These are phyloP conservation scores for Meriones psammophilus DNA, from an alignment of 2,797 vertebrate species.

Conservation along the genomic window DNA sequence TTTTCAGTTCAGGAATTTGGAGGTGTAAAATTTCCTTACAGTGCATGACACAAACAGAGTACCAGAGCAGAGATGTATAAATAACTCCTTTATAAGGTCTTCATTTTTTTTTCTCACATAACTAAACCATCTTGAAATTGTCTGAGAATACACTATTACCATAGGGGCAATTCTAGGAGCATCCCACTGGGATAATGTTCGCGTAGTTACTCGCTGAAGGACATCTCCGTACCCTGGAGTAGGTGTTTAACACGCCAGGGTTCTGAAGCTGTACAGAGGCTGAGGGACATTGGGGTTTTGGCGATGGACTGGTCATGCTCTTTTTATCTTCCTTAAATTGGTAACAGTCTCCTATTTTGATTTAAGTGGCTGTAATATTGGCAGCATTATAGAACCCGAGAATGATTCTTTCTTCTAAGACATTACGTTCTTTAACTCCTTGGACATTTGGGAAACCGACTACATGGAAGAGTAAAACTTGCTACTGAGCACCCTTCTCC, in stretches of 20 bases:
- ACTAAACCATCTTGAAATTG: conserved; percentile 46
- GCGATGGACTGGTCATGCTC: not conserved
- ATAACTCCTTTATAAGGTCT: not conserved
- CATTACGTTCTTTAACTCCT: not conserved
- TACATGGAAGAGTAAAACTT: conserved; percentile 19
- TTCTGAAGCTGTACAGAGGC: not conserved
- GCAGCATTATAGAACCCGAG: not conserved
- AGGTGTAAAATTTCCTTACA: conserved; percentile 38
- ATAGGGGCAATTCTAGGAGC: not conserved
- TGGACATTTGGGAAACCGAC: conserved; percentile 32
- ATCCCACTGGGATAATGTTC: not conserved
- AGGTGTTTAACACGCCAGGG: not conserved
- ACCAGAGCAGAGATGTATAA: not conserved
- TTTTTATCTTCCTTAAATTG: conserved; percentile 29
- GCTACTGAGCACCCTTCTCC: not conserved
- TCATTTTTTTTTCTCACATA: conserved; percentile 18
- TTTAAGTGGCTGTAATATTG: not conserved
- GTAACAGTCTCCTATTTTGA: not conserved
- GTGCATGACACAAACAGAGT: not conserved
- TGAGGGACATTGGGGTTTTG: not conserved
- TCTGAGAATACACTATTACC: not conserved
- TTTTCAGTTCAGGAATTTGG: conserved; percentile 19
- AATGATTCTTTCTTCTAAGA: not conserved
- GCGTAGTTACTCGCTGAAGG: not conserved
- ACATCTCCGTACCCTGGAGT: not conserved